These are phyloP conservation scores for Neoaliturus tenellus DNA, from an alignment of 2,888 invertebrate genomes.

Conservation along the genomic window DNA sequence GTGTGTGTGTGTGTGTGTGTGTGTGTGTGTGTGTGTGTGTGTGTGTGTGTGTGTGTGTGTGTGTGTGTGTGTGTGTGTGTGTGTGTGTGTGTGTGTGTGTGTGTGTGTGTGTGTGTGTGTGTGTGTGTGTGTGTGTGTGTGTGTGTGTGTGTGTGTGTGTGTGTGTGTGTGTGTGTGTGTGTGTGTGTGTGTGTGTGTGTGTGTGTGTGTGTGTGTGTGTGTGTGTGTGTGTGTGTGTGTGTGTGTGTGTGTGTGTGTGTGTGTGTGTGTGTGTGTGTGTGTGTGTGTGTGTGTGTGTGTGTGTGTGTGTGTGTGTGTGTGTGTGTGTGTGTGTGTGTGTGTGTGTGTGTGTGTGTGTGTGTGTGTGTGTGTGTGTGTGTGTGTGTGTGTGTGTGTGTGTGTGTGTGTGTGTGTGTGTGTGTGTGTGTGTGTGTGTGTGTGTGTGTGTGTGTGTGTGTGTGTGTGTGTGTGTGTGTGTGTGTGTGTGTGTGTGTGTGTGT, in stretches of 20 bases:
- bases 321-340: slow-evolving; percentile 40
- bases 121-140: slow-evolving; percentile 50
- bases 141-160: slow-evolving; percentile 50
- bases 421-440: slow-evolving; percentile 43
- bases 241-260: slow-evolving; percentile 40
- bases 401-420: slow-evolving; percentile 40
- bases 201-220: slow-evolving; percentile 40
- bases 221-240: slow-evolving; percentile 40
- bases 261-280: slow-evolving; percentile 40
- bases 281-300: slow-evolving; percentile 40
- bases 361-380: slow-evolving; percentile 40
- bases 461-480: slow-evolving; percentile 40
- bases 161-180: slow-evolving; percentile 50
- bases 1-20: slow-evolving; percentile 50
- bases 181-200: slow-evolving; percentile 50
- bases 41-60: slow-evolving; percentile 50
- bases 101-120: slow-evolving; percentile 50
- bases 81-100: slow-evolving; percentile 50
- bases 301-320: slow-evolving; percentile 40
- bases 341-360: slow-evolving; percentile 40
- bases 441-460: slow-evolving; percentile 40
- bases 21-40: slow-evolving; percentile 50
- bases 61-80: slow-evolving; percentile 50
- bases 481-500: slow-evolving; percentile 46
- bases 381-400: slow-evolving; percentile 40